These are phyloP conservation scores for Gambusia holbrooki DNA, from an alignment of 2,113 vertebrate species.

Conservation along the genomic window DNA sequence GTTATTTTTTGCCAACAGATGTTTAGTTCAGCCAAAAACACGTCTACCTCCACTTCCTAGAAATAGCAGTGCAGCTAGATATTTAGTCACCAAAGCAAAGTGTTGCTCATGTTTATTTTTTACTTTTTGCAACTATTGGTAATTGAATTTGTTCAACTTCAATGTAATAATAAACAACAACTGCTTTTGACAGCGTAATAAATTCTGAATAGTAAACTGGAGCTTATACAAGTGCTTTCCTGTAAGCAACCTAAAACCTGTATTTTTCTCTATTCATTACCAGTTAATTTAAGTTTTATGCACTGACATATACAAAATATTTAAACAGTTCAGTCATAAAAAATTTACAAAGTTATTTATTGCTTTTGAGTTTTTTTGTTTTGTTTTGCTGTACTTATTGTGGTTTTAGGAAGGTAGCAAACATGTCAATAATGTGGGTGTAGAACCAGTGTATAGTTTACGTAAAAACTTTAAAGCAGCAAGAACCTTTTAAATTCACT, in stretches of 20 bases:
- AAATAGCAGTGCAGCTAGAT: background rate
- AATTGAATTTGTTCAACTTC: background rate
- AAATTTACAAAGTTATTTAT: background rate
- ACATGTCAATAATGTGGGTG: background rate
- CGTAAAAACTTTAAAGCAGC: background rate
- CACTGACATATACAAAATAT: background rate
- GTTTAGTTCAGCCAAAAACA: background rate
- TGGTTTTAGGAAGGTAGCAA: background rate
- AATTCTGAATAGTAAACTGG: background rate
- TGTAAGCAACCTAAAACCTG: background rate
- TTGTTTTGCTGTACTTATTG: background rate
- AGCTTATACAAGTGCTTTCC: background rate
- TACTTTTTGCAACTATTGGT: background rate
- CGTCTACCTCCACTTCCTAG: conserved; percentile 1
- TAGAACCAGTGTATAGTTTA: background rate
- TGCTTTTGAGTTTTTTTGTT: background rate
- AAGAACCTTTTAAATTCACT: background rate
- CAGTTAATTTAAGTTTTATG: background rate
- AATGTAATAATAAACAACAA: background rate
- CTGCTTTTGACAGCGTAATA: background rate
- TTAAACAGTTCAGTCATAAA: background rate
- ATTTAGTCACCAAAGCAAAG: background rate
- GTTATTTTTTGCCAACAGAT: background rate
- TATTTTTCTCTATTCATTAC: background rate
- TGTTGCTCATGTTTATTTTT: background rate